Percentiles rank a stretch among this genome's conserved stretches.
These are phyloP conservation scores for Probaryconus sp. DNA, from an alignment of 1,140 invertebrate species.

Conservation along the genomic window DNA sequence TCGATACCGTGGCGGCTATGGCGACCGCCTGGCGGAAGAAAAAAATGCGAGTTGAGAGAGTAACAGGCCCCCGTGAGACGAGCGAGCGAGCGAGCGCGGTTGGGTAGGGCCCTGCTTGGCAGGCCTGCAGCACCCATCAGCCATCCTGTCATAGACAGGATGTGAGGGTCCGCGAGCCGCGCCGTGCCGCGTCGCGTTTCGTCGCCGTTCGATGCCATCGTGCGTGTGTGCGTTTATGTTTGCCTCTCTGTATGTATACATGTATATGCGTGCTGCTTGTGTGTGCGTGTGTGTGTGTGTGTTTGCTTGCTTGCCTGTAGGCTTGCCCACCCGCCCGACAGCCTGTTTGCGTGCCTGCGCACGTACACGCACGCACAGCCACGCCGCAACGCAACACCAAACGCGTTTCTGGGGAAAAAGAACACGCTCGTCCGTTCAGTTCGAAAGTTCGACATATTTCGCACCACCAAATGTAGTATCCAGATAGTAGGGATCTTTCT, in stretches of 20 bases:
- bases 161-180: constrained; percentile 74
- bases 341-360: constrained; percentile 29
- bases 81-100: constrained; percentile 34
- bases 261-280: constrained; percentile 4
- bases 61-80: constrained; percentile 73
- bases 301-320: not conserved
- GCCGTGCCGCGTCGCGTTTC: constrained; percentile 65
- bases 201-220: constrained; percentile 36
- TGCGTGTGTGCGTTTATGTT: constrained; percentile 4
- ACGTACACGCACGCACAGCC: constrained; percentile 20
- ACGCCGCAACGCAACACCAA: no score
- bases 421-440: no score
- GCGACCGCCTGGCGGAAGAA: constrained; percentile 64
- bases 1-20: constrained; percentile 64
- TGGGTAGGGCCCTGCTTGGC: constrained; percentile 63
- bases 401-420: constrained; percentile 11
- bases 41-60: constrained; percentile 66
- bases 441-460: constrained; percentile 14
- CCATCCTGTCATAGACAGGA: constrained; percentile 75
- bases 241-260: not conserved
- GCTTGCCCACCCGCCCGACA: constrained; percentile 3
- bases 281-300: no score
- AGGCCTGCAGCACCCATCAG: constrained; percentile 67
- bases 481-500: no score
- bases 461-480: constrained; percentile 3